Evolutionary conservation across 2,797 vertebrate species (phyloP), one percentile per base, ranked within the genome.

Genomic region (Rhadinocentrus ornatus): DNA sequence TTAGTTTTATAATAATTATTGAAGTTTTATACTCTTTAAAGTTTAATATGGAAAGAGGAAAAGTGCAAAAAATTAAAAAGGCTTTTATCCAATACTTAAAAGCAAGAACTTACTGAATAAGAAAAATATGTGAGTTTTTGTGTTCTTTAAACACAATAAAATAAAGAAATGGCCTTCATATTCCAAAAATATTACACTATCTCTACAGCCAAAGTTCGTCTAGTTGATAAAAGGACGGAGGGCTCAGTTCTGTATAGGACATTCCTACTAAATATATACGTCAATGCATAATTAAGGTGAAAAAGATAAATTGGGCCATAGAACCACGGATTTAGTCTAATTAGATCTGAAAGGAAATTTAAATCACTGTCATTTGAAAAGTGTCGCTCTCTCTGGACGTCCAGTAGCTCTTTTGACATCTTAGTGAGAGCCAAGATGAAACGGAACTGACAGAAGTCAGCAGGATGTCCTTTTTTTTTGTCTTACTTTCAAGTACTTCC

Each of bases 331-430:
- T 80, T 52, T 80, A 73, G 57, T 58, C 73, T 86, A 86, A 88
- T 88, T 81, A 85, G 58, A 82, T 84, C 62, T 78, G 64, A 86
- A 78, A 87, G 69, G 75, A 81, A 67, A 66, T 85, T 71, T 86
- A 84, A 74, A 89, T 91, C 78, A 81, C 66, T 89, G 82, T 91
- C 84, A 78, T 61, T 27, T 69, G 70, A 77, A 63, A 81, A 73
- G 37, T 75, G 78, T 71, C 77, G 74, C 52, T 69, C 48, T 41
- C 26, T 68, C 26, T n/a, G 35, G 75, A 72, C 65, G 74, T 81
- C 85, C 82, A 79, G 54, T 46, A 54, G 54, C 69, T 80, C 56
- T 82, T 67, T 60, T 81, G 78, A 71, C 65, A 46, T 84, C 69
- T 77, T 73, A 50, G 69, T 11, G 3, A 61, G 73, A 20, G 62